Evolutionary conservation across 2,797 vertebrate genomes (phyloP).

Genomic region (Sebastes alutus): DNA sequence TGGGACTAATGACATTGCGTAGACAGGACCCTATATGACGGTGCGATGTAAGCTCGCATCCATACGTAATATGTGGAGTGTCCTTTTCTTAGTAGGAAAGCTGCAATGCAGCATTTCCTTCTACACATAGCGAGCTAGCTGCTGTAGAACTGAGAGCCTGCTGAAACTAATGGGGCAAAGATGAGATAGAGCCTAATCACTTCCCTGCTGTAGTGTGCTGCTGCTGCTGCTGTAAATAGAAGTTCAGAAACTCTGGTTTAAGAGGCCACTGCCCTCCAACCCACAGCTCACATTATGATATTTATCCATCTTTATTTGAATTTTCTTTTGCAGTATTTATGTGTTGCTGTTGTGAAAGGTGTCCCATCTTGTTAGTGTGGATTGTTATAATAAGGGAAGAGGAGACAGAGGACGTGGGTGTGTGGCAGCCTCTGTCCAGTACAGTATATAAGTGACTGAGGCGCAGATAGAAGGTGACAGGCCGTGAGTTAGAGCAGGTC

Average conservation of each 20-base stretch:
- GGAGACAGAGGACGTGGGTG: background rate
- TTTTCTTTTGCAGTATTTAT: background rate
- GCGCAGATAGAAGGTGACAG: conserved; percentile 15
- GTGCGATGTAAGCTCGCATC: conserved; percentile 37
- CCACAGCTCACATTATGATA: background rate
- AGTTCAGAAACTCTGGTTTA: conserved; percentile 20
- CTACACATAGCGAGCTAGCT: conserved; percentile 31
- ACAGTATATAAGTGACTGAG: background rate
- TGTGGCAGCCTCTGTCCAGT: background rate
- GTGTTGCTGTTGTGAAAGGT: conserved; percentile 1
- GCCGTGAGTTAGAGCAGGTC: conserved; percentile 9
- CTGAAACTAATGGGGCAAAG: conserved; percentile 60
- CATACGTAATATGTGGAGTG: conserved; percentile 39
- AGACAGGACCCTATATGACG: conserved; percentile 18
- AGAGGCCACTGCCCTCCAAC: background rate
- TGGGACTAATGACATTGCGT: conserved; percentile 30
- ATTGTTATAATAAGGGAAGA: background rate
- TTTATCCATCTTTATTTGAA: background rate
- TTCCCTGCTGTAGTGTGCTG: conserved; percentile 3
- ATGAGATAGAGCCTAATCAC: conserved; percentile 43
- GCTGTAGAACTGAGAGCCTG: conserved; percentile 45
- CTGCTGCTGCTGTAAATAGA: conserved; percentile 5
- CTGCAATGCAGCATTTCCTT: conserved; percentile 82
- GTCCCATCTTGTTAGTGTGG: background rate
- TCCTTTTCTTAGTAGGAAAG: conserved; percentile 50